Evolutionary conservation across 1,140 invertebrate genomes (phyloP).

Genomic region (Lysiphlebus fabarum): DNA sequence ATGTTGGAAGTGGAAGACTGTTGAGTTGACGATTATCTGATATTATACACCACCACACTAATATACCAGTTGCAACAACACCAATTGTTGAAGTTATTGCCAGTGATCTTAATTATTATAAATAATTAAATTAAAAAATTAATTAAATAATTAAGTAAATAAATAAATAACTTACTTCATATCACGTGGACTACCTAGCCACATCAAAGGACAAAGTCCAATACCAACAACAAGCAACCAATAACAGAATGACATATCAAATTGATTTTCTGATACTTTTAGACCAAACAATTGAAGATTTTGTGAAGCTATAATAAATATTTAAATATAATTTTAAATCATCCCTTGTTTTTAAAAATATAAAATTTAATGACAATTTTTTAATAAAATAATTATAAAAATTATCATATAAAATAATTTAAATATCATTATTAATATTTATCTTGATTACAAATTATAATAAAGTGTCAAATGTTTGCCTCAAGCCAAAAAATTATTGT

Average conservation of each 20-base stretch:
- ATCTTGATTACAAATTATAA: too few species aligned
- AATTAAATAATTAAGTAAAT: background rate
- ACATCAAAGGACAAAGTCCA: constrained; percentile 71
- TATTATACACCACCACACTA: constrained; percentile 50
- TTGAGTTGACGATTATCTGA: constrained; percentile 37
- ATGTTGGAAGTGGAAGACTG: constrained; percentile 35
- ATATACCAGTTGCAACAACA: constrained; percentile 37
- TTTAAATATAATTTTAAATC: constrained; percentile 15
- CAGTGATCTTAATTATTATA: constrained; percentile 38
- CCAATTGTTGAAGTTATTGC: constrained; percentile 35
- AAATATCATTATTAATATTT: too few species aligned
- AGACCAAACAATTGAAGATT: constrained; percentile 71
- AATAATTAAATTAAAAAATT: constrained; percentile 9
- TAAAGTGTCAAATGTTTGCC: too few species aligned
- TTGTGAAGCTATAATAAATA: constrained; percentile 68
- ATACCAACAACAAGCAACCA: constrained; percentile 71
- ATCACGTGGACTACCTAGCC: constrained; percentile 79
- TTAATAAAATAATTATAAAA: too few species aligned
- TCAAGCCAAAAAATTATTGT: background rate
- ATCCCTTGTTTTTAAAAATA: constrained; percentile 16
- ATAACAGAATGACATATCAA: constrained; percentile 71
- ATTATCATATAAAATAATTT: too few species aligned
- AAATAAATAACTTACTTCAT: constrained; percentile 65
- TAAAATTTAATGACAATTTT: constrained; percentile 1
- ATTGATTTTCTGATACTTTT: constrained; percentile 60